Evolutionary conservation across 2,113 vertebrate species (phyloP).

Genomic region (Propithecus coquereli): DNA sequence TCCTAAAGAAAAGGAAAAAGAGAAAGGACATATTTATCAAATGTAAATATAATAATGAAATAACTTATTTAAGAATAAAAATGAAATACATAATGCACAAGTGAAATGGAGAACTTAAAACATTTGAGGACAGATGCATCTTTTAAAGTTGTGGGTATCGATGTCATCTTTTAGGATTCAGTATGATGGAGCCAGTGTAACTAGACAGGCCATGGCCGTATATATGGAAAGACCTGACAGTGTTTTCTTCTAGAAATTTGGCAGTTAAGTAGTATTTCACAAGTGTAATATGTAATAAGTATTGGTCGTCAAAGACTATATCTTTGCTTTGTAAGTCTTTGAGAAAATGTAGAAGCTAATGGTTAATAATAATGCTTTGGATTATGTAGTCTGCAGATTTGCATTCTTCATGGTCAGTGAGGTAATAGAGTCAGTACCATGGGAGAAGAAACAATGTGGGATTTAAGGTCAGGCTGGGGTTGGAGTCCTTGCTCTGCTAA

Average conservation of each 20-base stretch:
- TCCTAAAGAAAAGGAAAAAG: not conserved
- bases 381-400: not conserved
- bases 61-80: not conserved
- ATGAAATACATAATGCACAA: not conserved
- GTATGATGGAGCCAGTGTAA: not conserved
- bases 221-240: not conserved
- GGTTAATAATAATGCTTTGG: not conserved
- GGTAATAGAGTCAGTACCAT: not conserved
- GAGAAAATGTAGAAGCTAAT: not conserved
- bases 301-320: not conserved
- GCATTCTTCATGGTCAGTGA: not conserved
- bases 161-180: not conserved
- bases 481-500: not conserved
- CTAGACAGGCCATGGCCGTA: not conserved
- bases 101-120: not conserved
- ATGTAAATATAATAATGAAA: not conserved
- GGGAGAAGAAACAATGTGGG: not conserved
- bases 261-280: not conserved
- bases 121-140: not conserved
- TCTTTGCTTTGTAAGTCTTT: not conserved
- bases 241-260: not conserved
- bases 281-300: not conserved
- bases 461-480: not conserved
- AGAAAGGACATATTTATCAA: not conserved
- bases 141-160: not conserved